Evolutionary conservation across 2,888 invertebrate genomes (phyloP).

Genomic region (Eilema caniola): DNA sequence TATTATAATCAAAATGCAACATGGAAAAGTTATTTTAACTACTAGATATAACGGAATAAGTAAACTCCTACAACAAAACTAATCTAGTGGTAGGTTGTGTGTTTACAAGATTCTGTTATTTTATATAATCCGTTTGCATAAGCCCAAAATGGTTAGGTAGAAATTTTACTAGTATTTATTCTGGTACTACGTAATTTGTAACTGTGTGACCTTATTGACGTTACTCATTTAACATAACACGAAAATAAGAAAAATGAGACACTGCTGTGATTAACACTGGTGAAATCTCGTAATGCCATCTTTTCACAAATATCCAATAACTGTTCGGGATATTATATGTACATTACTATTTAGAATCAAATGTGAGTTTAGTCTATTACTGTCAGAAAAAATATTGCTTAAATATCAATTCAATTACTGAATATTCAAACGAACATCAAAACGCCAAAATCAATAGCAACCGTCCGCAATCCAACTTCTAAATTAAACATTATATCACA

Average conservation of each 20-base stretch:
- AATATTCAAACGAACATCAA: neutral
- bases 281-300: no score
- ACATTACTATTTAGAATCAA: no score
- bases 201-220: no score
- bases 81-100: neutral
- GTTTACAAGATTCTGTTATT: neutral
- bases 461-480: slow-evolving; percentile 37
- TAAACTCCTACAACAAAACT: neutral
- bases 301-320: no score
- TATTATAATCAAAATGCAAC: neutral
- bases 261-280: no score
- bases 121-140: neutral
- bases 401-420: neutral
- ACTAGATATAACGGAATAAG: neutral
- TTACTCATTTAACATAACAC: no score
- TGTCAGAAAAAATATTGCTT: no score
- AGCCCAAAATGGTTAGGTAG: neutral
- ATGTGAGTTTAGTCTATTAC: no score
- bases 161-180: neutral
- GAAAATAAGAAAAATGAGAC: no score
- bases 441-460: slow-evolving; percentile 27
- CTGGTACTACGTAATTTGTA: no score
- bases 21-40: neutral
- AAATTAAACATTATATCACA: slow-evolving; percentile 51
- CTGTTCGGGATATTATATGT: no score